These are phyloP conservation scores for Oreotragus oreotragus DNA, from an alignment of 2,113 vertebrate genomes.

Conservation along the genomic window DNA sequence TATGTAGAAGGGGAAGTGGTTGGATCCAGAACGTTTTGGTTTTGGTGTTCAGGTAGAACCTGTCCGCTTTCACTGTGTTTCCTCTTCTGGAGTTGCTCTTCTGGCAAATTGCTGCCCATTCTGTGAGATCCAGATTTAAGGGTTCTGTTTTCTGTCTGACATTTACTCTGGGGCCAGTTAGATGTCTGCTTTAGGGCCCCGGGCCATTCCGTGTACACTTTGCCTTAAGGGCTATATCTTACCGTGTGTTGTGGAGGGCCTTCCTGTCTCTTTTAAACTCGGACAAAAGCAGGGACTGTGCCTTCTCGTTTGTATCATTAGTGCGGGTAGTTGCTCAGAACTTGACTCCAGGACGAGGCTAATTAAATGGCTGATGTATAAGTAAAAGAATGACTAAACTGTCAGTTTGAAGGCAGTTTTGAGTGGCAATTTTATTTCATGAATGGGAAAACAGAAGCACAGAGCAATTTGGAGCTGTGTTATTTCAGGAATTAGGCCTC, in stretches of 20 bases:
- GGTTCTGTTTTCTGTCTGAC: background rate
- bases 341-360: background rate
- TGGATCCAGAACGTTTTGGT: background rate
- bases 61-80: background rate
- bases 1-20: background rate
- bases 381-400: background rate
- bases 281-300: background rate
- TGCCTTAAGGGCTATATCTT: background rate
- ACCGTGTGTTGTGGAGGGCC: rapidly evolving
- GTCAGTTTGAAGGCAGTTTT: background rate
- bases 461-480: background rate
- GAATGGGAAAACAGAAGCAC: background rate
- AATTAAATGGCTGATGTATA: background rate
- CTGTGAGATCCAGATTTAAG: background rate
- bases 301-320: background rate
- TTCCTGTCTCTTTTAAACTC: background rate
- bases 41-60: background rate
- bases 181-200: too few relatives aligned
- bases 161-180: background rate
- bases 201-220: background rate
- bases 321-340: background rate
- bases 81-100: background rate
- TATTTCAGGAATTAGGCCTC: background rate
- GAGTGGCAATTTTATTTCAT: background rate
- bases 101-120: background rate